Conservation (phyloP, 2,888 invertebrate species). For the Ormyrus rosae region DNA sequence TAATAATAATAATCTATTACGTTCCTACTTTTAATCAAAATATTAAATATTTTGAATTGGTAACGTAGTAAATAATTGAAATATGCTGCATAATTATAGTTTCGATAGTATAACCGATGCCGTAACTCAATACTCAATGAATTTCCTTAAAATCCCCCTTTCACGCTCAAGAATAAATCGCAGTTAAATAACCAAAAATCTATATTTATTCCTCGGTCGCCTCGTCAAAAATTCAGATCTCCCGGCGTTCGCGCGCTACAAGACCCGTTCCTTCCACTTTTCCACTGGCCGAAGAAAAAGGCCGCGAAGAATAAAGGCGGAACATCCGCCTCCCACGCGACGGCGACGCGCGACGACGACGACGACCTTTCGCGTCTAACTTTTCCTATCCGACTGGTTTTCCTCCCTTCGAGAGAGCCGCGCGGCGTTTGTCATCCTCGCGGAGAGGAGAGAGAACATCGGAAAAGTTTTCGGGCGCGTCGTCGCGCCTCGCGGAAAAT, state of each 20-base stretch:
- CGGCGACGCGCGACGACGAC: constrained; percentile 4
- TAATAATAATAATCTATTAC: too few relatives aligned
- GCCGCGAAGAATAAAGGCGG: constrained; percentile 11
- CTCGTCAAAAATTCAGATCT: background rate
- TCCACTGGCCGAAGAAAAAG: background rate
- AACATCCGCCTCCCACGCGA: constrained; percentile 48
- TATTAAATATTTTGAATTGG: too few relatives aligned
- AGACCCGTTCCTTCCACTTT: too few relatives aligned
- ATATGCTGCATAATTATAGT: too few relatives aligned
- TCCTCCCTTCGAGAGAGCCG: constrained; percentile 25
- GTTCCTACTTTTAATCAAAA: too few relatives aligned
- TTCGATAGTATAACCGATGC: too few relatives aligned
- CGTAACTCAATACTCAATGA: too few relatives aligned
- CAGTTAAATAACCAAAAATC: background rate
- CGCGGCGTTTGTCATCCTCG: constrained; percentile 14
- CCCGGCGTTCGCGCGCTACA: background rate
- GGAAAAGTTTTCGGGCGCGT: background rate
- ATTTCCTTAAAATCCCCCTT: too few relatives aligned
- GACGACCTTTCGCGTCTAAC: constrained; percentile 13
- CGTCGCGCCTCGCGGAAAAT: constrained; percentile 8
- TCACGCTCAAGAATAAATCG: too few relatives aligned
- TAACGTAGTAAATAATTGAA: too few relatives aligned
- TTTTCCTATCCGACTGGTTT: constrained; percentile 46
- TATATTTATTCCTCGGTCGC: background rate
- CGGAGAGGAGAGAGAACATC: constrained; percentile 27